phyloP scores from a whole-genome alignment of 2,113 vertebrate genomes.

The Sminthopsis crassicaudata region DNA sequence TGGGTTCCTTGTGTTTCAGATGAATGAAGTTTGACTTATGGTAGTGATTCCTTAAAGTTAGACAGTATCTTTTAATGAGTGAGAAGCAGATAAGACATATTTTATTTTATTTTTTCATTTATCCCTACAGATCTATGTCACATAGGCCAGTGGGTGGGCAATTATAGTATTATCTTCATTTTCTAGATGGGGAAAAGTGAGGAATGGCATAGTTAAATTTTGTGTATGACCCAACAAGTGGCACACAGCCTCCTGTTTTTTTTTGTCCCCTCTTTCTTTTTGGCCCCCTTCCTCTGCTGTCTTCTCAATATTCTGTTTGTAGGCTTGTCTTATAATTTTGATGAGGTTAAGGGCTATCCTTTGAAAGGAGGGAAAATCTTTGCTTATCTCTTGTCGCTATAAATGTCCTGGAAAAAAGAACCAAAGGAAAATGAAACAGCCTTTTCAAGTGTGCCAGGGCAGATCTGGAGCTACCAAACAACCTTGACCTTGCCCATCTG shows the following conservation, averaged over 20 bases:
- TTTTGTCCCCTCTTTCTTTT: not conserved
- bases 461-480: not conserved
- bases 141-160: not conserved
- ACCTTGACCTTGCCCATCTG: slow-evolving; percentile 1
- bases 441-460: not conserved
- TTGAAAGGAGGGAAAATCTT: not conserved
- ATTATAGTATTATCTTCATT: not conserved
- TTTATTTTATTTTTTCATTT: not conserved
- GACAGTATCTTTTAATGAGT: slow-evolving; percentile 2
- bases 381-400: not conserved
- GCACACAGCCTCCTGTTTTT: not conserved
- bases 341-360: not conserved
- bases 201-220: not conserved
- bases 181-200: not conserved
- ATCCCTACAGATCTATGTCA: not conserved
- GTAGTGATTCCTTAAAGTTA: not conserved
- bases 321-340: not conserved
- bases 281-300: not conserved
- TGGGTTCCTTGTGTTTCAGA: slow-evolving; percentile 4
- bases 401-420: not conserved
- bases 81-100: not conserved
- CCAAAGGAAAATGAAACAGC: not conserved
- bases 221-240: not conserved
- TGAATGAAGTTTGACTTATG: not conserved
- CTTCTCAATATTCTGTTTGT: not conserved